A percentile compares a stretch with the other conserved stretches of the same genome.
Conservation (phyloP, 64 coral and sea anemone genomes). For the Porites lutea region DNA sequence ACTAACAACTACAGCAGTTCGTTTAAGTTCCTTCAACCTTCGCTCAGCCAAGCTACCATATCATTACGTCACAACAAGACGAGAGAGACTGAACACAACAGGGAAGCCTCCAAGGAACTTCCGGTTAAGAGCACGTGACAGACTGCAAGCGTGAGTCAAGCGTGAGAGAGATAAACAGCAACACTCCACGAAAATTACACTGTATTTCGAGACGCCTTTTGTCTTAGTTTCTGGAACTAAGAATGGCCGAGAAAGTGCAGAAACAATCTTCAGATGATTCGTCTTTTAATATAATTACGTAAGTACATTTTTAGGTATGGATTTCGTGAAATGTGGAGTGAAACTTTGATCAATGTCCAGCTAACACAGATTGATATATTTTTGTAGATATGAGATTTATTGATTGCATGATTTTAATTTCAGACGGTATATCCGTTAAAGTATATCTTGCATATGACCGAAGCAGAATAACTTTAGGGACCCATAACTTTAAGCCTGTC, state of each 20-base stretch:
- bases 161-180: neutral
- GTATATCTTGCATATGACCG: too few species aligned
- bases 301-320: neutral
- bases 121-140: neutral
- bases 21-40: neutral
- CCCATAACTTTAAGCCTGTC: too few species aligned
- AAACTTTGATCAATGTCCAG: too few species aligned
- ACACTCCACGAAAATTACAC: too few species aligned
- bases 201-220: neutral
- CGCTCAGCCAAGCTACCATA: neutral
- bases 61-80: slow-evolving; percentile 42
- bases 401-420: too few species aligned
- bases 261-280: neutral
- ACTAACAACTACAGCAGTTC: neutral
- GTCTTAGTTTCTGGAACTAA: neutral
- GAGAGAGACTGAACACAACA: slow-evolving; percentile 16
- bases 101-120: neutral
- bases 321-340: neutral
- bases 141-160: neutral
- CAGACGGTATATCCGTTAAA: too few species aligned
- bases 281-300: slow-evolving; percentile 2
- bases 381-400: too few species aligned
- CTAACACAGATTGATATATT: neutral
- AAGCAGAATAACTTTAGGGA: too few species aligned
- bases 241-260: neutral